Percentiles rank a stretch among this genome's conserved stretches.
Conservation (phyloP, 1,140 invertebrate species). For the Yoshiicerus persimilis region DNA sequence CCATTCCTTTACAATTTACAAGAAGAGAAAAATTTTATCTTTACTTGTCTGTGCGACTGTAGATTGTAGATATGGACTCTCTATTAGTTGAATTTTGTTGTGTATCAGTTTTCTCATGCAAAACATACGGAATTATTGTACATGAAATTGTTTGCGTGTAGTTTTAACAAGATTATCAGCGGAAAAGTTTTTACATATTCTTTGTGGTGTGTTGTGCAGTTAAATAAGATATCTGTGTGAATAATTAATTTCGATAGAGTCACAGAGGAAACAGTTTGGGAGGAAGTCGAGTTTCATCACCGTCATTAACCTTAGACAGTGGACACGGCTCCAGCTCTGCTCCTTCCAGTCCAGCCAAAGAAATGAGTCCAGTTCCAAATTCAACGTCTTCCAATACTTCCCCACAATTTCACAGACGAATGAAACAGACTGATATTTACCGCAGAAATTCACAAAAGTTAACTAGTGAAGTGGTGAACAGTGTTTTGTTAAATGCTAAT, state of each 20-base stretch:
- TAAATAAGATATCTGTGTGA: background rate
- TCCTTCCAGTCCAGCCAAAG: conserved; percentile 42
- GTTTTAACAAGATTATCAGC: too few relatives aligned
- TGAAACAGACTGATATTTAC: background rate
- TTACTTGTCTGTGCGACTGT: too few relatives aligned
- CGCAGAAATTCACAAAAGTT: background rate
- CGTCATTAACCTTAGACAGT: conserved; percentile 32
- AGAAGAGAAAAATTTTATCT: too few relatives aligned
- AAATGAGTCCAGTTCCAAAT: conserved; percentile 39
- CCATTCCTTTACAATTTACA: too few relatives aligned
- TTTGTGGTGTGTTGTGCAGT: background rate
- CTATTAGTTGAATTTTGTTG: too few relatives aligned
- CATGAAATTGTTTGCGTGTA: too few relatives aligned
- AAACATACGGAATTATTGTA: too few relatives aligned
- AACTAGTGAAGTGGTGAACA: conserved; percentile 14
- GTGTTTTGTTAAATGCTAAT: background rate
- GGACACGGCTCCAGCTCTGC: conserved; percentile 31
- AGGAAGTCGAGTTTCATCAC: conserved; percentile 30
- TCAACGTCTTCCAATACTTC: background rate
- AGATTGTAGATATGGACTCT: too few relatives aligned
- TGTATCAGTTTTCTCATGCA: too few relatives aligned
- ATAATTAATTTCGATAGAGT: background rate
- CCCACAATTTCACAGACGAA: background rate
- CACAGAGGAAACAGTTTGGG: background rate
- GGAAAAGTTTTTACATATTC: background rate